These are phyloP conservation scores for Loxodonta africana DNA, from an alignment of 2,113 vertebrate genomes.

Conservation along the genomic window DNA sequence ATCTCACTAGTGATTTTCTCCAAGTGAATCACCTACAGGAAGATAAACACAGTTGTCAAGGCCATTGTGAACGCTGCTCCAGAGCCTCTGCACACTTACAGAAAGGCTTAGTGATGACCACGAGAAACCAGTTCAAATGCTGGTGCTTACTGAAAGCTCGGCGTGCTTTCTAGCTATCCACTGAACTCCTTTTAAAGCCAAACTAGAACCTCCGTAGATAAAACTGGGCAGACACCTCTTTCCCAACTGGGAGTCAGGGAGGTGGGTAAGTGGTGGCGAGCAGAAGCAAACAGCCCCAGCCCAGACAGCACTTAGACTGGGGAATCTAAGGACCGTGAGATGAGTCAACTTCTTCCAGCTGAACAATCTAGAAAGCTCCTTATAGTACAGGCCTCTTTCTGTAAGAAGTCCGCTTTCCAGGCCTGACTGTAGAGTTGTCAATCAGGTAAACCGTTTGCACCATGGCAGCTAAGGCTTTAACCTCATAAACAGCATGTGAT, in stretches of 20 bases:
- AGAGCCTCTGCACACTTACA: accelerated
- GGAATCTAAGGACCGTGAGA: background rate
- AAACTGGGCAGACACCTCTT: background rate
- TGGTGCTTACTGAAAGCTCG: background rate
- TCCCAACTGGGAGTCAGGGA: background rate
- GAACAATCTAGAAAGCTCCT: background rate
- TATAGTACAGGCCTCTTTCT: background rate
- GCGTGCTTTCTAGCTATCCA: too few relatives aligned
- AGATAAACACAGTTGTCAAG: background rate
- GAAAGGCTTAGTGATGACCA: background rate
- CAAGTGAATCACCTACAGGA: constrained; percentile 91
- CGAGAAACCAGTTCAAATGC: background rate
- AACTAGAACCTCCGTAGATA: background rate
- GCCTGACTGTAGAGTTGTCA: background rate
- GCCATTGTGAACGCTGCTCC: background rate
- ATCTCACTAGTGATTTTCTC: constrained; percentile 88
- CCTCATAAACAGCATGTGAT: background rate
- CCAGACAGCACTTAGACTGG: background rate
- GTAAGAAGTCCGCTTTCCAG: background rate
- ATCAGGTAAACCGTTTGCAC: background rate
- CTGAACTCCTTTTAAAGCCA: background rate
- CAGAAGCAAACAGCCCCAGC: background rate
- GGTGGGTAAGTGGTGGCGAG: accelerated
- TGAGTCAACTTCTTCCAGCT: background rate
- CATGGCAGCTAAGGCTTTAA: background rate